Evolutionary conservation across 2,797 vertebrate species (phyloP).

Genomic region (Chanos chanos): DNA sequence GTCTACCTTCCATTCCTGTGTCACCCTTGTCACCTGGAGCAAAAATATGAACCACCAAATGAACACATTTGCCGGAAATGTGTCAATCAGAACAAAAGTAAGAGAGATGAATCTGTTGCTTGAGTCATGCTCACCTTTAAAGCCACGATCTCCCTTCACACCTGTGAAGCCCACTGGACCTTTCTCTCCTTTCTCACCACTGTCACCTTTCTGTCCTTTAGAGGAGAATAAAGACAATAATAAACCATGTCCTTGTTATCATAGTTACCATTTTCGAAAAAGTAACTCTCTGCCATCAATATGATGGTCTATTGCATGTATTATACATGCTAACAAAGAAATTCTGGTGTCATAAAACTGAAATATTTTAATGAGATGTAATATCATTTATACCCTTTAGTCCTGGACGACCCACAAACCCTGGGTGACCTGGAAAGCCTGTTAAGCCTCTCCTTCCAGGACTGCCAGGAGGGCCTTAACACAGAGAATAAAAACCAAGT

Average conservation of each 20-base stretch:
- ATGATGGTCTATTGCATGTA: too few relatives aligned
- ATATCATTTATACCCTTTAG: slow-evolving; percentile 61
- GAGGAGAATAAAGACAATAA: background rate
- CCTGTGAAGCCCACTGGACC: slow-evolving; percentile 54
- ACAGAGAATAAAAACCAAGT: slow-evolving; percentile 9
- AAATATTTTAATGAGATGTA: background rate
- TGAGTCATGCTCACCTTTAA: slow-evolving; percentile 61
- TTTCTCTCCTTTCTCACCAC: slow-evolving; percentile 53
- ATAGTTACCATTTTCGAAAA: too few relatives aligned
- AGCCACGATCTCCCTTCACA: slow-evolving; percentile 57
- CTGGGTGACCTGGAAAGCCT: slow-evolving; percentile 56
- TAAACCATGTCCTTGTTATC: background rate
- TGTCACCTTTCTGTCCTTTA: slow-evolving; percentile 69
- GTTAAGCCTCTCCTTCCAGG: slow-evolving; percentile 58
- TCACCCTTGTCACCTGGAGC: slow-evolving; percentile 70
- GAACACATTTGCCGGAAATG: slow-evolving; percentile 7
- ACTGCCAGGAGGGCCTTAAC: slow-evolving; percentile 61
- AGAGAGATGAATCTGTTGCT: background rate
- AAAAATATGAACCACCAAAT: slow-evolving; percentile 5
- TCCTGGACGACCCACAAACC: slow-evolving; percentile 59
- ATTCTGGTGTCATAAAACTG: background rate
- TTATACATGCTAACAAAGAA: too few relatives aligned
- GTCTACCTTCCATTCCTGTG: slow-evolving; percentile 46
- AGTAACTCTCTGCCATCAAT: background rate
- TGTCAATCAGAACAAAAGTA: background rate